These are phyloP conservation scores for Diaprepes abbreviatus DNA, from an alignment of 2,888 invertebrate species.

Conservation along the genomic window DNA sequence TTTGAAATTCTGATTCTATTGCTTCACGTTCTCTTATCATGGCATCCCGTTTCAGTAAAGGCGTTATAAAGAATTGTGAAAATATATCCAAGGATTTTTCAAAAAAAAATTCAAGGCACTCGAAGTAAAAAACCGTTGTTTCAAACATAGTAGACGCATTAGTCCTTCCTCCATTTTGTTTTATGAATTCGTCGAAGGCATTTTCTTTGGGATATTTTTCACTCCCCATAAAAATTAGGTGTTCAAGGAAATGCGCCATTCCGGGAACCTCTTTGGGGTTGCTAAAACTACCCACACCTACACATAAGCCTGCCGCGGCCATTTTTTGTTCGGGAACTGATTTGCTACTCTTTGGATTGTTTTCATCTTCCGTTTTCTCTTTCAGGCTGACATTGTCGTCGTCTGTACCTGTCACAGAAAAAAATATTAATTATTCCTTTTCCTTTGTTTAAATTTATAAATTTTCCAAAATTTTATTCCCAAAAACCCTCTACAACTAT, in stretches of 20 bases:
- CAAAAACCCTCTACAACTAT: no score
- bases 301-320: slow-evolving; percentile 84
- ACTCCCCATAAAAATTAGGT: slow-evolving; percentile 97
- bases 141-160: slow-evolving; percentile 93
- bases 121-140: slow-evolving; percentile 90
- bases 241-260: slow-evolving; percentile 88
- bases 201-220: slow-evolving; percentile 90
- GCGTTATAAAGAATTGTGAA: slow-evolving; percentile 89
- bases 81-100: slow-evolving; percentile 85
- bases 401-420: no score
- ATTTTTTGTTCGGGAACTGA: slow-evolving; percentile 52
- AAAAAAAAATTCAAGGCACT: slow-evolving; percentile 85
- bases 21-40: slow-evolving; percentile 90
- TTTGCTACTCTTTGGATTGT: slow-evolving; percentile 12
- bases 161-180: slow-evolving; percentile 77
- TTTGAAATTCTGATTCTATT: slow-evolving; percentile 91
- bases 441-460: no score
- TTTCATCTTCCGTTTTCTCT: slow-evolving; percentile 20
- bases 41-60: slow-evolving; percentile 86
- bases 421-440: no score
- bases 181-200: slow-evolving; percentile 84
- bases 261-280: slow-evolving; percentile 84
- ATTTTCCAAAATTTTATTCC: no score
- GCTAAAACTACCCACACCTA: slow-evolving; percentile 84
- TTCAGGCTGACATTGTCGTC: slow-evolving; percentile 2